phyloP scores from a whole-genome alignment of 2,797 vertebrate species.

The Spinus pinus region DNA sequence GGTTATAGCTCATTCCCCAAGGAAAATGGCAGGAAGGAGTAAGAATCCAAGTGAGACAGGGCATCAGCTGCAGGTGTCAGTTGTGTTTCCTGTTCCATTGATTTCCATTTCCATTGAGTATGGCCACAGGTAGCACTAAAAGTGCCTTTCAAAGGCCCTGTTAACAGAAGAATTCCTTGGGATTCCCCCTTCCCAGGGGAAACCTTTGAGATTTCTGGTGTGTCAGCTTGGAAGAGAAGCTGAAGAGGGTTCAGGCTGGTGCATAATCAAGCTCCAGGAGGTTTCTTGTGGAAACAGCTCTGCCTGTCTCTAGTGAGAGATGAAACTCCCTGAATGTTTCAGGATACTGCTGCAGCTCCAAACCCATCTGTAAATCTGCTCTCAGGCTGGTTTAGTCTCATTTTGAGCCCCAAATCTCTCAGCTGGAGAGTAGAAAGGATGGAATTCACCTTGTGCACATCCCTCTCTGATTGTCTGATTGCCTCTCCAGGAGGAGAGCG shows the following conservation, averaged over 20 bases:
- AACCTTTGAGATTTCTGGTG: neutral
- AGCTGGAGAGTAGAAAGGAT: neutral
- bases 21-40: neutral
- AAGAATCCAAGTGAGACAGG: neutral
- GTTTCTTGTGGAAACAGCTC: neutral
- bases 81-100: neutral
- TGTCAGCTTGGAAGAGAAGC: neutral
- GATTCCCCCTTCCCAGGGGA: neutral
- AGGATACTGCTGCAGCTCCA: neutral
- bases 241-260: neutral
- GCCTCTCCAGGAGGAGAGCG: neutral
- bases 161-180: neutral
- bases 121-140: neutral
- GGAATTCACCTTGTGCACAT: neutral
- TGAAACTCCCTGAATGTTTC: neutral
- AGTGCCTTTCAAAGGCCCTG: neutral
- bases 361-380: neutral
- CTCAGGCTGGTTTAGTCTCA: neutral
- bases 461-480: neutral
- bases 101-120: neutral
- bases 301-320: neutral
- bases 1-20: rapidly evolving
- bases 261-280: neutral
- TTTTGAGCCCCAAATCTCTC: neutral
- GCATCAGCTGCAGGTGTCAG: neutral